These are phyloP conservation scores for Hapalemur alaotrensis DNA, from an alignment of 2,797 vertebrate species.

Conservation along the genomic window DNA sequence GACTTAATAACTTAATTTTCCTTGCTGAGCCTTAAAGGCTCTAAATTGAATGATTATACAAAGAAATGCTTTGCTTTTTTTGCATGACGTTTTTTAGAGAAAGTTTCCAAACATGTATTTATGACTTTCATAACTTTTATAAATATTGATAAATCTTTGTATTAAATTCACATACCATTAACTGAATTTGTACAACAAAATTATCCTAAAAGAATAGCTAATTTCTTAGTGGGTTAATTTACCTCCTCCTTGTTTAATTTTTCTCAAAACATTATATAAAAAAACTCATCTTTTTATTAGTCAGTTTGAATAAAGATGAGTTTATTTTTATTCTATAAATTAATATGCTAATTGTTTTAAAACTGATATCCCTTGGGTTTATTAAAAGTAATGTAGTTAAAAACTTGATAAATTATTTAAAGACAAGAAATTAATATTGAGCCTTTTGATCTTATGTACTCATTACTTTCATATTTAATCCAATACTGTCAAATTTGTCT, in stretches of 20 bases:
- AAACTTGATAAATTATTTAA: constrained; percentile 1
- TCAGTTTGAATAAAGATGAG: background rate
- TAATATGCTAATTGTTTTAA: background rate
- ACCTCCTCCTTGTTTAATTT: background rate
- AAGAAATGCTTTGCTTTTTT: background rate
- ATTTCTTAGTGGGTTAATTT: background rate
- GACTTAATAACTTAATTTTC: background rate
- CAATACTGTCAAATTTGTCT: background rate
- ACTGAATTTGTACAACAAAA: background rate
- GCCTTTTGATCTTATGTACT: background rate
- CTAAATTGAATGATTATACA: background rate
- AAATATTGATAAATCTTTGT: background rate
- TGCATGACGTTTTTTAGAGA: background rate
- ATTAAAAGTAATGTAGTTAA: background rate
- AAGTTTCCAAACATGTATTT: background rate
- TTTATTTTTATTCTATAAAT: background rate
- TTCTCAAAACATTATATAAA: background rate
- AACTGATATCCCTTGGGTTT: background rate
- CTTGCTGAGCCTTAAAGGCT: background rate
- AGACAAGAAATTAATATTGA: background rate
- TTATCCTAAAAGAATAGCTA: background rate
- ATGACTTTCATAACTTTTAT: background rate
- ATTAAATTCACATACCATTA: background rate
- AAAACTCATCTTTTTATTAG: background rate
- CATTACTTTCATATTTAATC: background rate